A percentile compares a stretch with the other conserved stretches of the same genome.
Conservation (phyloP, 2,113 vertebrate genomes). For the Acanthisitta chloris region DNA sequence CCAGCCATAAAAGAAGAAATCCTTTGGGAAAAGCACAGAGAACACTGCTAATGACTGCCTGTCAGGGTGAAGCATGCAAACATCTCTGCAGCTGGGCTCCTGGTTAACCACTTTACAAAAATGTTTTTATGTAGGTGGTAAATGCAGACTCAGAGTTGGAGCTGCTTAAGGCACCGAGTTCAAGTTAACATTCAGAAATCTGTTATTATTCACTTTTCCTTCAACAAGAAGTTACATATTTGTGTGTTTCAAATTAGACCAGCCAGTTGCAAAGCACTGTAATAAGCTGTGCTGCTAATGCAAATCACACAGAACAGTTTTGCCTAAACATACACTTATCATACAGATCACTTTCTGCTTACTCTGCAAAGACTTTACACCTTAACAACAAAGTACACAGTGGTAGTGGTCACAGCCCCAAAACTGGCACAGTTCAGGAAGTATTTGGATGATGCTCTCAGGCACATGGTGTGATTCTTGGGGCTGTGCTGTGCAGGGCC, state of each 20-base stretch:
- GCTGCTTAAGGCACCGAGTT: constrained; percentile 69
- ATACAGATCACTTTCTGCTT: constrained; percentile 38
- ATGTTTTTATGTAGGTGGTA: constrained; percentile 73
- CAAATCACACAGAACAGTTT: constrained; percentile 21
- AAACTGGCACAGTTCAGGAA: no score
- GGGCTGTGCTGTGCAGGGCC: no score
- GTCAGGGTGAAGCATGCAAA: constrained; percentile 22
- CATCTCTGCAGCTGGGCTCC: constrained; percentile 70
- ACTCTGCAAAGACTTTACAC: neutral
- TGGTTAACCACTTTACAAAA: constrained; percentile 77
- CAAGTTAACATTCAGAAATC: constrained; percentile 61
- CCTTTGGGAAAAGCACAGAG: neutral
- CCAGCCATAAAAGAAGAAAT: neutral
- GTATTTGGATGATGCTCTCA: no score
- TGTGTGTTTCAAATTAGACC: constrained; percentile 55
- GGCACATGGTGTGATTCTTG: no score
- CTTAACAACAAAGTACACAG: no score
- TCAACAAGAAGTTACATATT: constrained; percentile 40
- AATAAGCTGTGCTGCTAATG: constrained; percentile 20
- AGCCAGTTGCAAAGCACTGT: constrained; percentile 63
- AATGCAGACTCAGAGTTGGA: constrained; percentile 51
- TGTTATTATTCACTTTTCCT: constrained; percentile 37
- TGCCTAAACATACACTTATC: neutral
- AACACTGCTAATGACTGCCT: constrained; percentile 43
- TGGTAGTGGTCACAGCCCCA: no score